Evolutionary conservation across 2,113 vertebrate species (phyloP), one percentile per base, ranked within the genome.

Genomic region (Alaudala cheleensis): DNA sequence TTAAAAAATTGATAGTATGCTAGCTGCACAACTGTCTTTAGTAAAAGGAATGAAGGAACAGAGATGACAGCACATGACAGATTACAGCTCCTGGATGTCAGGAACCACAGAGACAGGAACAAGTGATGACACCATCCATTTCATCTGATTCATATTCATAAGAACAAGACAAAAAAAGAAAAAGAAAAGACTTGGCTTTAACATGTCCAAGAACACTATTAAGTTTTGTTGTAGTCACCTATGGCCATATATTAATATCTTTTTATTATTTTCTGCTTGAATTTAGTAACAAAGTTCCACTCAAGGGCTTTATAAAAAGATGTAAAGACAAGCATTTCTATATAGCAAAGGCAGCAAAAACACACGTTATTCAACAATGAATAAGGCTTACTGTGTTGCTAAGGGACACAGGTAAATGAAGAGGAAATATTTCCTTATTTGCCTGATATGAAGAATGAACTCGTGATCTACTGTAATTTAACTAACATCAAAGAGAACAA

Each of bases 381-480:
- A 9, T 81, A 96, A 56, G 81, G 76, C 81, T 67, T 85, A 81
- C 80, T 89, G 81, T 61, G 85, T 89, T 92, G 73, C 67, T 94
- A 90, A 54, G 86, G 88, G 64, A 97, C 44, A 93, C 82, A 96
- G 88, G 91, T 79, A 92, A 93, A 93, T 77, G 86, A 97, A 95
- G 37, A 97, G 83, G 89, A 97, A 97, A 80, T 93, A 97, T 88
- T 87, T 95, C 93, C 61, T 94, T 86, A 90, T 76, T 92, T 93
- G 82, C 92, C 92, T 84, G 89, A 79, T 93, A 95, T 37, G 54
- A 97, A 97, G 94, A 96, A 95, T 78, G 54, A 95, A 95, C 81
- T 94, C 53, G 25, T 82, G 71, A 95, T 86, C 80, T 91, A 82
- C 94, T 81, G 72, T 81, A 78, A 37, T 54, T 56, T n/a, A 96